Evolutionary conservation across 2,888 invertebrate genomes (phyloP).

Genomic region (Branchellion lobata): DNA sequence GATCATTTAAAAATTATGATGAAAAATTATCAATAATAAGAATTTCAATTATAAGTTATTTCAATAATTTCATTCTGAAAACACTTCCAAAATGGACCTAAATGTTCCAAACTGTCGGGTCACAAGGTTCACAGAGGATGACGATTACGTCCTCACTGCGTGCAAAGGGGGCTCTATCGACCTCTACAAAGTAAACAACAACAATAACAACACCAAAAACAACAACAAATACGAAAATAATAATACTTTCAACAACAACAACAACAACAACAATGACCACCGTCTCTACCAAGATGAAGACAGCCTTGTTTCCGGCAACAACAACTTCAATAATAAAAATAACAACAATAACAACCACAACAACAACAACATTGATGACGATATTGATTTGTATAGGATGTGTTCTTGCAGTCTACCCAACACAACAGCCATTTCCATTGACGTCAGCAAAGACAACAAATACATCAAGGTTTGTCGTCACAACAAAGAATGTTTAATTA

Average conservation of each 20-base stretch:
- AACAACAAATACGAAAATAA: too few relatives aligned
- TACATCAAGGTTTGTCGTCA: slow-evolving; percentile 59
- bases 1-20: too few relatives aligned
- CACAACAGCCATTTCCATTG: slow-evolving; percentile 60
- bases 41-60: too few relatives aligned
- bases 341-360: too few relatives aligned
- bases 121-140: slow-evolving; percentile 60
- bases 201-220: slow-evolving; percentile 3
- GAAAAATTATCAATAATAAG: too few relatives aligned
- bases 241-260: too few relatives aligned
- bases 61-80: too few relatives aligned
- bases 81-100: too few relatives aligned
- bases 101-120: too few relatives aligned
- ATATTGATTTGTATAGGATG: slow-evolving; percentile 54
- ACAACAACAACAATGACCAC: background rate
- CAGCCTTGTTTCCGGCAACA: background rate
- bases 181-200: slow-evolving; percentile 57
- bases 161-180: slow-evolving; percentile 61
- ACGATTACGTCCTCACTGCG: slow-evolving; percentile 59
- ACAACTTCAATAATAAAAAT: too few relatives aligned
- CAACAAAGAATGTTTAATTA: background rate
- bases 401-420: slow-evolving; percentile 61
- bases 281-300: slow-evolving; percentile 3
- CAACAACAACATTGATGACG: background rate
- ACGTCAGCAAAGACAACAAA: slow-evolving; percentile 61